A percentile compares a stretch with the other conserved stretches of the same genome.
phyloP scores from a whole-genome alignment of 2,888 invertebrate species.

The Acrobasis suavella region DNA sequence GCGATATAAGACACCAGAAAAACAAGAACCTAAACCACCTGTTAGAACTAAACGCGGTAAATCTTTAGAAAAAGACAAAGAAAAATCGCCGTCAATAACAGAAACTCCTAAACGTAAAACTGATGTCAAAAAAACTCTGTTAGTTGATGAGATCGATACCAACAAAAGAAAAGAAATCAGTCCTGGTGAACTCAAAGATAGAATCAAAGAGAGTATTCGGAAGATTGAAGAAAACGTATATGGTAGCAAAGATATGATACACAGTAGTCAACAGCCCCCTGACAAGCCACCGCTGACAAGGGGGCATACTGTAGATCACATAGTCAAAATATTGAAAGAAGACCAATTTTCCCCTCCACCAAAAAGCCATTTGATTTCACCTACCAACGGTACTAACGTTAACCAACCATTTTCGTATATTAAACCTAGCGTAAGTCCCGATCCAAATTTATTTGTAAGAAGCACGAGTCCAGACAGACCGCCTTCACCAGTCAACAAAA shows the following conservation, averaged over 20 bases:
- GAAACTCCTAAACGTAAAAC: slow-evolving; percentile 73
- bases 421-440: slow-evolving; percentile 81
- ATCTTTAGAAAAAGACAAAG: slow-evolving; percentile 60
- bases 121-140: slow-evolving; percentile 59
- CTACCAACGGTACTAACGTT: slow-evolving; percentile 85
- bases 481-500: slow-evolving; percentile 71
- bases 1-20: slow-evolving; percentile 65
- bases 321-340: slow-evolving; percentile 88
- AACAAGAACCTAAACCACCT: slow-evolving; percentile 71
- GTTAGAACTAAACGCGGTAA: slow-evolving; percentile 63
- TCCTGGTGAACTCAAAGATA: slow-evolving; percentile 65
- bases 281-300: slow-evolving; percentile 86
- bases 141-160: slow-evolving; percentile 70
- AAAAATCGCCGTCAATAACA: slow-evolving; percentile 60
- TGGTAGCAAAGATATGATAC: slow-evolving; percentile 84
- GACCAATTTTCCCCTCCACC: slow-evolving; percentile 87
- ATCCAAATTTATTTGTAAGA: slow-evolving; percentile 69
- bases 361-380: slow-evolving; percentile 84
- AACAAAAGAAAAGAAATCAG: slow-evolving; percentile 52
- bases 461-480: slow-evolving; percentile 74
- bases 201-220: slow-evolving; percentile 77
- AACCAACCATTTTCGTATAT: slow-evolving; percentile 93
- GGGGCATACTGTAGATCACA: slow-evolving; percentile 88
- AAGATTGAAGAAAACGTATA: slow-evolving; percentile 77
- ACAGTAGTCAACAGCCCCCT: slow-evolving; percentile 87